Percentiles rank a stretch among this genome's conserved stretches.
Evolutionary conservation across 2,113 vertebrate species (phyloP).

Genomic region (Anthoscopus minutus): DNA sequence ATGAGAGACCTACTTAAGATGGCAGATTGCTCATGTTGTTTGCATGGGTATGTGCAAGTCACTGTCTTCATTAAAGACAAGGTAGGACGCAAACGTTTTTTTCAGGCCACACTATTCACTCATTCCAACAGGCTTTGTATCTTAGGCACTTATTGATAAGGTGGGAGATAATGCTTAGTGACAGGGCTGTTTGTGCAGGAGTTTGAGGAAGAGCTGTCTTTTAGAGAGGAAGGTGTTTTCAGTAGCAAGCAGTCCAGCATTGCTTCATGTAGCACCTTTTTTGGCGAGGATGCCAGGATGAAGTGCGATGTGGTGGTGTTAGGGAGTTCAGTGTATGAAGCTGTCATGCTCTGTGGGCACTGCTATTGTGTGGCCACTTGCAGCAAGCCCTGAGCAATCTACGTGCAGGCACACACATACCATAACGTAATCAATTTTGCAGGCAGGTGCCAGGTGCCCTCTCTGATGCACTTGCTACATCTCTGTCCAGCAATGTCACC

Average conservation of each 20-base stretch:
- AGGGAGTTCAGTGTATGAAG: neutral
- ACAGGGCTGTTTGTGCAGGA: neutral
- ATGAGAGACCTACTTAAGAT: neutral
- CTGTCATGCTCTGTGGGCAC: rapidly evolving
- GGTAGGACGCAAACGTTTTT: neutral
- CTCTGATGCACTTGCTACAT: neutral
- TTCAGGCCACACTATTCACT: neutral
- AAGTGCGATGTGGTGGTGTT: neutral
- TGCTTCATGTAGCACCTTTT: neutral
- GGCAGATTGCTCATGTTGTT: neutral
- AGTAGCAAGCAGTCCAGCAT: neutral
- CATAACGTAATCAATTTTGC: neutral
- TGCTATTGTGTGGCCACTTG: neutral
- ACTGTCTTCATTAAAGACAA: neutral
- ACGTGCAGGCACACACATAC: neutral
- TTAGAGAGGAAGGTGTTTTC: neutral
- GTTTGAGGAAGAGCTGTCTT: neutral
- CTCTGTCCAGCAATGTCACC: neutral
- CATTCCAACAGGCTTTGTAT: neutral
- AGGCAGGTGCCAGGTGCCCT: neutral
- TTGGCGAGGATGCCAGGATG: neutral
- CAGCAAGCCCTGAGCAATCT: neutral
- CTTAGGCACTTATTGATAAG: neutral
- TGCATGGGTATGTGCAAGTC: neutral
- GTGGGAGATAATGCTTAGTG: neutral